These are phyloP conservation scores for Agriopis aurantiaria DNA, from an alignment of 2,888 invertebrate species.

Conservation along the genomic window DNA sequence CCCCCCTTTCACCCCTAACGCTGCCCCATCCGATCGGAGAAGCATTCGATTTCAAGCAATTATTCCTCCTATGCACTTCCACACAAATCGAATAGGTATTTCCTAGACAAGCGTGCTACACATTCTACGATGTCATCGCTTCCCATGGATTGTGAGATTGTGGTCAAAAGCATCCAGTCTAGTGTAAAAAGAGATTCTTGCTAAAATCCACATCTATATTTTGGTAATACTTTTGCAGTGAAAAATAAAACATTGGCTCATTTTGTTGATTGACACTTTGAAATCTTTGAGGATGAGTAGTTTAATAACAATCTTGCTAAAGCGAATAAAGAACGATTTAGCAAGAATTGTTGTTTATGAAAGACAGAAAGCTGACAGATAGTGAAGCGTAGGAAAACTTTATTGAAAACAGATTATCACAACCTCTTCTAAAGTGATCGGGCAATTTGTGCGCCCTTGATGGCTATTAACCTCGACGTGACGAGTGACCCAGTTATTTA, in stretches of 20 bases:
- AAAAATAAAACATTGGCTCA: conserved; percentile 40
- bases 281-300: conserved; percentile 16
- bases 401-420: conserved; percentile 30
- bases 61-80: background rate
- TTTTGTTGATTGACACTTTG: conserved; percentile 27
- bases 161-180: too few relatives aligned
- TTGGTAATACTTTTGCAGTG: conserved; percentile 44
- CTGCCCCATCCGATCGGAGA: background rate
- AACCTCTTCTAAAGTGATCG: conserved; percentile 29
- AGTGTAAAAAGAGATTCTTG: background rate
- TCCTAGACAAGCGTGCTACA: too few relatives aligned
- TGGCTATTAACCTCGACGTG: conserved; percentile 63
- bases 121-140: too few relatives aligned
- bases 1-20: too few relatives aligned
- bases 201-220: conserved; percentile 2
- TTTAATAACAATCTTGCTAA: conserved; percentile 29
- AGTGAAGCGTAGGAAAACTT: conserved; percentile 8
- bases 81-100: too few relatives aligned
- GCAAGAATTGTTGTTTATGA: background rate
- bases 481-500: conserved; percentile 62
- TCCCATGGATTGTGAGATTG: too few relatives aligned
- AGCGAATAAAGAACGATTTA: background rate
- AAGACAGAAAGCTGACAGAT: background rate
- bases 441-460: conserved; percentile 58
- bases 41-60: background rate